These are phyloP conservation scores for Megalurothrips usitatus DNA, from an alignment of 2,888 invertebrate genomes.

Conservation along the genomic window DNA sequence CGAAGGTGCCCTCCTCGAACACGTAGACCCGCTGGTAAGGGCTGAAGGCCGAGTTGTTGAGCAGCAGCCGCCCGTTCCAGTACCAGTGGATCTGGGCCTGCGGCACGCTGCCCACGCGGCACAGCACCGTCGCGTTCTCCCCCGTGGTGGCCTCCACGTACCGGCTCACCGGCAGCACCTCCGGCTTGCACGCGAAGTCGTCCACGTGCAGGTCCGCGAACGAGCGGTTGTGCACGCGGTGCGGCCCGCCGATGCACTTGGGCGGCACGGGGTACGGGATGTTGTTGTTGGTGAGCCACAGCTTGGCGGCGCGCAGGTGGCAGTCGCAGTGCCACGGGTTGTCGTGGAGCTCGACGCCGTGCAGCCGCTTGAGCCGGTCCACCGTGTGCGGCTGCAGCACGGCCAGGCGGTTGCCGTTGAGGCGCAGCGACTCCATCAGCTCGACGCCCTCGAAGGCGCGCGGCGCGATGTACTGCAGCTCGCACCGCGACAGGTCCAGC, in stretches of 20 bases:
- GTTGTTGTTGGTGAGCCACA: constrained; percentile 73
- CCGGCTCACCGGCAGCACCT: constrained; percentile 66
- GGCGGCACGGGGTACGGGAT: constrained; percentile 76
- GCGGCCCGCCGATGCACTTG: constrained; percentile 67
- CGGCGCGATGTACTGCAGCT: constrained; percentile 70
- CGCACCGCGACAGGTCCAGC: constrained; percentile 77
- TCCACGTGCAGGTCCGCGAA: constrained; percentile 63
- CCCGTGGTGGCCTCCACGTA: constrained; percentile 75
- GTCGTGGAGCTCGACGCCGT: constrained; percentile 75
- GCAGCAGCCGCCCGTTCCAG: constrained; percentile 73
- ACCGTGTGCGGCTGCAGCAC: constrained; percentile 67
- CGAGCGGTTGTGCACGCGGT: constrained; percentile 60
- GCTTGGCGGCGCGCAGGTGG: constrained; percentile 67
- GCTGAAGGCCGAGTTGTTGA: constrained; percentile 73
- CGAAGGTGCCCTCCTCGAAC: constrained; percentile 69
- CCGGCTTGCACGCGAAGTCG: constrained; percentile 78
- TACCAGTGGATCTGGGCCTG: constrained; percentile 80
- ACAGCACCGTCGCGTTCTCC: constrained; percentile 79
- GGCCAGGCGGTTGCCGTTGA: constrained; percentile 77
- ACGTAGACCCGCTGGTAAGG: constrained; percentile 71
- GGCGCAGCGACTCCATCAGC: constrained; percentile 69
- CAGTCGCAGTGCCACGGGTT: constrained; percentile 91
- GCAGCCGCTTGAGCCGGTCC: constrained; percentile 68
- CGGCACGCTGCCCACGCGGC: constrained; percentile 75
- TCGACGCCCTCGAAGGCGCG: constrained; percentile 73